Percentiles rank a stretch among this genome's conserved stretches.
phyloP scores from a whole-genome alignment of 2,797 vertebrate species.

The Acanthurus lineatus region DNA sequence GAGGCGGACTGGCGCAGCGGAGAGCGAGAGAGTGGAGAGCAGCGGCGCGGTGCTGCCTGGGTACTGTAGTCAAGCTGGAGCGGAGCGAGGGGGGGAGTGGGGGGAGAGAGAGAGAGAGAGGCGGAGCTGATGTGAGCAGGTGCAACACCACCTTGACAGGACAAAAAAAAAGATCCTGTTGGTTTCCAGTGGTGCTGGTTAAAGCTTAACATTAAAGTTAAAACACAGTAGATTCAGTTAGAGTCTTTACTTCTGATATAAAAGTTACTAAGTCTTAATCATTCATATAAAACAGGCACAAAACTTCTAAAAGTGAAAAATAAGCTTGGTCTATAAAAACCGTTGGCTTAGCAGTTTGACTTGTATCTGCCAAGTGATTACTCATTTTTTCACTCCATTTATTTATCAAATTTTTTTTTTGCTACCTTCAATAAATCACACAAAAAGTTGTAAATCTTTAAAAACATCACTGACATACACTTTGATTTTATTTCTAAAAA shows the following conservation, averaged over 20 bases:
- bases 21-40: conserved; percentile 71
- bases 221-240: background rate
- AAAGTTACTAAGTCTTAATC: conserved; percentile 8
- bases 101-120: background rate
- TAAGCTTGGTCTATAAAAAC: background rate
- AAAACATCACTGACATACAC: too few relatives aligned
- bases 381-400: too few relatives aligned
- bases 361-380: background rate
- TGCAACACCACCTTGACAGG: conserved; percentile 76
- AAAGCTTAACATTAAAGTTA: background rate
- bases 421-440: too few relatives aligned
- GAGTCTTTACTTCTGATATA: background rate
- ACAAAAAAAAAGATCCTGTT: conserved; percentile 4
- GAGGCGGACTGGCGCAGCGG: conserved; percentile 85
- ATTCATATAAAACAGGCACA: conserved; percentile 16
- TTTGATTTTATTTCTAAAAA: too few relatives aligned
- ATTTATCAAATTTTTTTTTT: too few relatives aligned
- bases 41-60: conserved; percentile 83
- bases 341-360: background rate
- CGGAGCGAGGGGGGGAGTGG: background rate
- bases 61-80: conserved; percentile 84
- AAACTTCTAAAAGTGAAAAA: background rate
- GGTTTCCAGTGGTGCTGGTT: conserved; percentile 25
- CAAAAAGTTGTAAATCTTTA: too few relatives aligned
- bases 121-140: conserved; percentile 75